These are phyloP conservation scores for Archocentrus centrarchus DNA, from an alignment of 2,113 vertebrate genomes.

Conservation along the genomic window DNA sequence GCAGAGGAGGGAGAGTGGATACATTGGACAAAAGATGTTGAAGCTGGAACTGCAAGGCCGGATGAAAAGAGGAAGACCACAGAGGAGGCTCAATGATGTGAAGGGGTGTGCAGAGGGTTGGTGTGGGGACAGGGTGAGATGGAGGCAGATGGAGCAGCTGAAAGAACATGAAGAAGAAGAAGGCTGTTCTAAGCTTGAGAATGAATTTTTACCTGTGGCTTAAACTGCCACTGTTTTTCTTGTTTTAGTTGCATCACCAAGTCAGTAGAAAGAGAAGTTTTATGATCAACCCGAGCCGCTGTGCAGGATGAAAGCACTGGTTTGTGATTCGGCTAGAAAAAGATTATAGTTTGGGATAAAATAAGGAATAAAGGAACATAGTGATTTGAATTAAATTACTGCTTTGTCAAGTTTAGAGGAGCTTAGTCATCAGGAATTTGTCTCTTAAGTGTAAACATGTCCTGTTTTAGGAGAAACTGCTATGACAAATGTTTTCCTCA, in stretches of 20 bases:
- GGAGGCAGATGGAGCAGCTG: background rate
- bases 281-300: background rate
- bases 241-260: background rate
- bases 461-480: background rate
- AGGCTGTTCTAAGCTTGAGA: background rate
- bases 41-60: background rate
- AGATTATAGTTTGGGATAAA: background rate
- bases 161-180: background rate
- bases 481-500: background rate
- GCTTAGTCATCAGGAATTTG: background rate
- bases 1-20: too few relatives aligned
- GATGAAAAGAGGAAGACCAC: background rate
- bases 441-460: background rate
- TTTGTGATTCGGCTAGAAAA: background rate
- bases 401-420: background rate
- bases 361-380: background rate
- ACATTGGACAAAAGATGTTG: background rate
- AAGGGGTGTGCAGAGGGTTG: background rate
- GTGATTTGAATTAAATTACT: slow-evolving; percentile 13
- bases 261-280: background rate
- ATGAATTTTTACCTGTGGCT: too few relatives aligned
- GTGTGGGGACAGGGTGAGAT: background rate
- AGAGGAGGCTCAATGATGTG: background rate
- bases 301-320: background rate
- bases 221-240: background rate